phyloP scores from a whole-genome alignment of 2,797 vertebrate genomes.

The Hylomyscus alleni region DNA sequence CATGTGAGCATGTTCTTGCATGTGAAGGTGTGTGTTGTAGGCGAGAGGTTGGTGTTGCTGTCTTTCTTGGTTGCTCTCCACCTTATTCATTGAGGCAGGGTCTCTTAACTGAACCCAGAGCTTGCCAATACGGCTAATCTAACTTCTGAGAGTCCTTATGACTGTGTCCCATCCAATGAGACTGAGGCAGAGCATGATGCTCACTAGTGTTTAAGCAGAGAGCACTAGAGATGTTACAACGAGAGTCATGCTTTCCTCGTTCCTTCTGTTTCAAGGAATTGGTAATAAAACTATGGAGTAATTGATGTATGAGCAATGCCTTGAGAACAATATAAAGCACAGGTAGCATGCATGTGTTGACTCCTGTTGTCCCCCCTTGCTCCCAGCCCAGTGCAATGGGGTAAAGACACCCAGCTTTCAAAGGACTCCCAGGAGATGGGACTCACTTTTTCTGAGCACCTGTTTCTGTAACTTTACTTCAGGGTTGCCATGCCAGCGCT shows the following conservation, averaged over 20 bases:
- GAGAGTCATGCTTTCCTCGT: neutral
- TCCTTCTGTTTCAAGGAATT: neutral
- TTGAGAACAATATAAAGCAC: slow-evolving; percentile 11
- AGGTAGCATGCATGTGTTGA: neutral
- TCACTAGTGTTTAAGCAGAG: neutral
- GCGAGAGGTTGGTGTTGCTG: neutral
- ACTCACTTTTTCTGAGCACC: neutral
- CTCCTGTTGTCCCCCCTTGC: neutral
- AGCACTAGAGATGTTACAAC: neutral
- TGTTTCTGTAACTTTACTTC: slow-evolving; percentile 1
- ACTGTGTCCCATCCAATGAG: neutral
- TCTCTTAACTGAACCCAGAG: neutral
- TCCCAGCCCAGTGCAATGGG: neutral
- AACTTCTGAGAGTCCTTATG: neutral
- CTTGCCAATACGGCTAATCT: neutral
- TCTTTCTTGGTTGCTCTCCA: neutral
- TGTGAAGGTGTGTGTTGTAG: too few relatives aligned
- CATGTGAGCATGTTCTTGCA: too few relatives aligned
- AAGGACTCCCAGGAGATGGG: neutral
- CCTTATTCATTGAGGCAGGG: neutral
- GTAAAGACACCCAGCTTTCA: neutral
- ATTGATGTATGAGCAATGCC: neutral
- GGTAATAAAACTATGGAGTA: neutral
- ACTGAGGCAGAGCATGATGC: neutral
- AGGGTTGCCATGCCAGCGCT: neutral